These are phyloP conservation scores for Andrena trimmerana DNA, from an alignment of 2,888 invertebrate species.

Conservation along the genomic window DNA sequence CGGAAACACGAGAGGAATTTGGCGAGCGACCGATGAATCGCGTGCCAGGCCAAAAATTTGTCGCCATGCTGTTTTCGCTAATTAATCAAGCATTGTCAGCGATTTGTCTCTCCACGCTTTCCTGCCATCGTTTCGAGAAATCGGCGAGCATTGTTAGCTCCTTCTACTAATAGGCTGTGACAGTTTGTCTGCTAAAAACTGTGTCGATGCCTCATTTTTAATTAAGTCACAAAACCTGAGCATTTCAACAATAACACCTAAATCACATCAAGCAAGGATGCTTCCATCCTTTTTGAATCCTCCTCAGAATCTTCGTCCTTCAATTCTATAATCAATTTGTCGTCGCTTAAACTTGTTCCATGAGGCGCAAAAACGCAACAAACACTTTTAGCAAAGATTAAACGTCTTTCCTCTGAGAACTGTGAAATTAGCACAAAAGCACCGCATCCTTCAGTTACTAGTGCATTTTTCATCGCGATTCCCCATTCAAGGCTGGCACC, in stretches of 20 bases:
- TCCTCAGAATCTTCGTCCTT: neutral
- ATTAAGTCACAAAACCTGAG: neutral
- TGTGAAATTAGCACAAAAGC: neutral
- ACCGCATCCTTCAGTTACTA: neutral
- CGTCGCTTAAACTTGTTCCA: neutral
- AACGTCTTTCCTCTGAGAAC: neutral
- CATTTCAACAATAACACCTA: neutral
- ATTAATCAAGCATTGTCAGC: conserved; percentile 50
- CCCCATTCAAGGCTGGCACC: conserved; percentile 36
- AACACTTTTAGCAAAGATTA: neutral
- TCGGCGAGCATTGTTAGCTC: neutral
- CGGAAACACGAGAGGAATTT: conserved; percentile 49
- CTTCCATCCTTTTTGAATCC: neutral
- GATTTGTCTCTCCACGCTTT: conserved; percentile 24
- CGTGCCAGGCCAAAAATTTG: conserved; percentile 46
- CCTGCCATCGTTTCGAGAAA: conserved; percentile 4
- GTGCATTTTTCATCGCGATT: conserved; percentile 38
- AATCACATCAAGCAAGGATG: neutral
- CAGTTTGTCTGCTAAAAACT: neutral
- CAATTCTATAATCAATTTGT: neutral
- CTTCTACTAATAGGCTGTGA: neutral
- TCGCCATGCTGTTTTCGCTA: conserved; percentile 29
- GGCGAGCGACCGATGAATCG: conserved; percentile 42
- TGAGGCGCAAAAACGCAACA: neutral
- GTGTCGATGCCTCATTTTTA: neutral